These are phyloP conservation scores for Lissocephala sabroskyi DNA, from an alignment of 2,888 invertebrate species.

Conservation along the genomic window DNA sequence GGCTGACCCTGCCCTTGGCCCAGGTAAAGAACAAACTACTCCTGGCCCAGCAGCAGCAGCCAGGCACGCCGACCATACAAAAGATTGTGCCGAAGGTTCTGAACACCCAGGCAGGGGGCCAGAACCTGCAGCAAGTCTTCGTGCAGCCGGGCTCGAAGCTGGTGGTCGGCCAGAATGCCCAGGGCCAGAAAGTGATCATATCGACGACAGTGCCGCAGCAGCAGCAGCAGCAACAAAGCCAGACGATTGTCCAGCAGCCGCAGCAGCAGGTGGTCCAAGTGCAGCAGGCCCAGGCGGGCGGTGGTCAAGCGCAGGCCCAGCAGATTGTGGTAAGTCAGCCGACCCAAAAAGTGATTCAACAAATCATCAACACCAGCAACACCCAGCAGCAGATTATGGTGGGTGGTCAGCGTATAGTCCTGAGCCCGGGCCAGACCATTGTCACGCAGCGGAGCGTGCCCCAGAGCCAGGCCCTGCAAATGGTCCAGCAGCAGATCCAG, in stretches of 20 bases:
- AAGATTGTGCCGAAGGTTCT: slow-evolving; percentile 53
- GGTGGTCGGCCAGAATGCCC: slow-evolving; percentile 68
- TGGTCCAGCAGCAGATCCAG: slow-evolving; percentile 54
- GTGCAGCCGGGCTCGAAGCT: slow-evolving; percentile 70
- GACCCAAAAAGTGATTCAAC: slow-evolving; percentile 72
- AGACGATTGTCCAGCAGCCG: slow-evolving; percentile 33
- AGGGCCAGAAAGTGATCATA: slow-evolving; percentile 72
- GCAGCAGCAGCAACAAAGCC: slow-evolving; percentile 34
- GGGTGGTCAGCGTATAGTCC: slow-evolving; percentile 71
- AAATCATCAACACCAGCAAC: slow-evolving; percentile 71
- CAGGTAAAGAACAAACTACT: slow-evolving; percentile 51
- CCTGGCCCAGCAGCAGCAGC: slow-evolving; percentile 41
- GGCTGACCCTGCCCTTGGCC: slow-evolving; percentile 44
- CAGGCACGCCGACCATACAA: slow-evolving; percentile 39
- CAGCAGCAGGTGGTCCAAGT: slow-evolving; percentile 49
- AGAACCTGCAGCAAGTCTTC: slow-evolving; percentile 68
- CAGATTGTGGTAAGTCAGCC: slow-evolving; percentile 55
- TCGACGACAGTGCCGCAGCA: slow-evolving; percentile 49
- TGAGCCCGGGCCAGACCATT: slow-evolving; percentile 72
- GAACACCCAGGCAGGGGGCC: slow-evolving; percentile 25
- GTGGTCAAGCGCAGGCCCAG: slow-evolving; percentile 32
- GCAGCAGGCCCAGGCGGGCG: slow-evolving; percentile 29
- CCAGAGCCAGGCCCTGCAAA: slow-evolving; percentile 59
- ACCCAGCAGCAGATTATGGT: slow-evolving; percentile 72
- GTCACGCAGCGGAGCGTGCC: slow-evolving; percentile 70